A percentile compares a stretch with the other conserved stretches of the same genome.
Conservation (phyloP, 2,113 vertebrate genomes). For the Corynorhinus townsendii region DNA sequence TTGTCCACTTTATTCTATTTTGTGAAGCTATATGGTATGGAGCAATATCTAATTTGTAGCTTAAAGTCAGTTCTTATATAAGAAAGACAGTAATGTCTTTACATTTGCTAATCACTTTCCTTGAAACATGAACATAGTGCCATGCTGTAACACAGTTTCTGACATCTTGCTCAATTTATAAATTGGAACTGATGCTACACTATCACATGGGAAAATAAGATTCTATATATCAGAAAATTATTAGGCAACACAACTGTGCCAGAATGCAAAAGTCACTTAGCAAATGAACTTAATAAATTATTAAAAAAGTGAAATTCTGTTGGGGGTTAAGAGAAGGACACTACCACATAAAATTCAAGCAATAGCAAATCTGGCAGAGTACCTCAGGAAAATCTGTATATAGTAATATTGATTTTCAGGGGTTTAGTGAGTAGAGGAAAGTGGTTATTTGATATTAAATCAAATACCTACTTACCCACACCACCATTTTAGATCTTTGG, state of each 20-base stretch:
- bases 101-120: neutral
- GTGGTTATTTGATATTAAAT: neutral
- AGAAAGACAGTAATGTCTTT: neutral
- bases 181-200: neutral
- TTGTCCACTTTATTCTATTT: neutral
- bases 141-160: neutral
- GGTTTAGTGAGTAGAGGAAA: neutral
- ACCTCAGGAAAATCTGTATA: neutral
- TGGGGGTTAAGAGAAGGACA: neutral
- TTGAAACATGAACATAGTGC: neutral
- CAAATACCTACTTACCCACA: neutral
- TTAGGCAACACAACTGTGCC: neutral
- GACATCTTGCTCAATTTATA: neutral
- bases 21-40: neutral
- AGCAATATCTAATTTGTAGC: neutral
- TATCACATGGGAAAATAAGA: slow-evolving; percentile 2
- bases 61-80: neutral
- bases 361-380: neutral
- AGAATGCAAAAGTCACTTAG: neutral
- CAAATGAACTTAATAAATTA: neutral
- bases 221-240: slow-evolving; percentile 27
- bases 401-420: slow-evolving; percentile 16
- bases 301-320: slow-evolving; percentile 27
- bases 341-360: slow-evolving; percentile 5
- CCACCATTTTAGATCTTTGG: neutral